phyloP scores from a whole-genome alignment of 2,888 invertebrate genomes.

The Leptopilina myrica region DNA sequence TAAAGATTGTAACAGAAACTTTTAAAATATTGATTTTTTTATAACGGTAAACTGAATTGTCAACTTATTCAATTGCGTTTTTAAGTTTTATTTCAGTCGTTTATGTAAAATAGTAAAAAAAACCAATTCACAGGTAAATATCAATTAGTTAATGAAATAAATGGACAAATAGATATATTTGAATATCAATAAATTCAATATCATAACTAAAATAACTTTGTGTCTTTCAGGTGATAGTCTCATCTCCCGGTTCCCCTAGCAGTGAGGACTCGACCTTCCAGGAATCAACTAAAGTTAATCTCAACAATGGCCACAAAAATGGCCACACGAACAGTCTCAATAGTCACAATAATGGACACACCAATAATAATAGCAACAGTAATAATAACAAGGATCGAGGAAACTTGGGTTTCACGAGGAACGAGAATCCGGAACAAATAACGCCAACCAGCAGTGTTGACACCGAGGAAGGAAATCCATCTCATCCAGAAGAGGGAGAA shows the following conservation, averaged over 20 bases:
- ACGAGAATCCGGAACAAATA: conserved; percentile 76
- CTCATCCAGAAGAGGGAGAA: conserved; percentile 77
- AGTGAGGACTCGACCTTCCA: conserved; percentile 90
- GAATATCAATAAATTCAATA: not conserved
- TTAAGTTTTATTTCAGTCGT: no score
- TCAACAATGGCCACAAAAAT: conserved; percentile 71
- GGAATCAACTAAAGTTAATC: conserved; percentile 84
- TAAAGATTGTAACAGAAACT: no score
- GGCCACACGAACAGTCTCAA: conserved; percentile 54
- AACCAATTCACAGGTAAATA: no score
- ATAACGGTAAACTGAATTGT: no score
- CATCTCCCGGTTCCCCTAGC: conserved; percentile 92
- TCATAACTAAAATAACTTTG: not conserved
- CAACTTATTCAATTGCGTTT: no score
- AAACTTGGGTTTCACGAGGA: conserved; percentile 52
- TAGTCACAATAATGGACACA: not conserved
- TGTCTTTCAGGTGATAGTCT: conserved; percentile 80
- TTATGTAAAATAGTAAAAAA: no score
- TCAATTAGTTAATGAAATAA: no score
- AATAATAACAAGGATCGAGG: conserved; percentile 50
- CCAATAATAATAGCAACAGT: conserved; percentile 37
- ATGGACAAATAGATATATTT: not conserved
- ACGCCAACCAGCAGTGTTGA: conserved; percentile 81
- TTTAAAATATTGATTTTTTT: no score
- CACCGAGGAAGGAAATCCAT: conserved; percentile 79